Evolutionary conservation across 1,140 invertebrate species (phyloP), one percentile per base, ranked within the genome.

Genomic region (Monomorium pharaonis): DNA sequence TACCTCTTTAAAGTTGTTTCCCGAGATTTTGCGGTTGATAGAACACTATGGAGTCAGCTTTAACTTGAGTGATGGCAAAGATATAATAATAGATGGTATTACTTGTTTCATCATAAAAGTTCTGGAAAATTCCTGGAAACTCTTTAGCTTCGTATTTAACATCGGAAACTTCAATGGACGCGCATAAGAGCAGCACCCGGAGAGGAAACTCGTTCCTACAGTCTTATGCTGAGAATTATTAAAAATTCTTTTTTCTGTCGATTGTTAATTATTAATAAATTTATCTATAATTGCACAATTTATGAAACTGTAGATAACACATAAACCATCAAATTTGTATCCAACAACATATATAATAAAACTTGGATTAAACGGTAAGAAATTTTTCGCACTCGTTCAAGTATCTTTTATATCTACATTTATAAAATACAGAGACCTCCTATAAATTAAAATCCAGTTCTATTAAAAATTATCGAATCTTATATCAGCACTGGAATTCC

Each of bases 101-200:
- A 49, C 14, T 76, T 62, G 33, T 37, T 65, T 44, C 21, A 14
- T 74, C 2, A 5, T 63, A 3, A 44, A 54, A 27, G 37, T 63
- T 58, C 33, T 24, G 10, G 21, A 30, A 33, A n/a, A 65, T n/a
- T 65, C 33, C 62, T 42, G 49, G 18, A 65, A n/a, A 27, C 27
- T 77, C 2, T 6, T 21, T 4, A 30, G 60, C 14, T 30, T 65
- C 24, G 6, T 76, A 37, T 24, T 47, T 56, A 37, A 67, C 74
- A 51, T 81, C n/a, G 65, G 78, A 58, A 87, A 65, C 49, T 87
- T 88, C 62, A 86, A 49, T 18, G 44, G 27, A 49, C 60, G 37
- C 9, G 21, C 54, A 60, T n/a, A 58, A 6, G 10, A 33, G 18
- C 27, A n/a, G 7, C 9, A 42, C n/a, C 9, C 6, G 24, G 18